phyloP scores from a whole-genome alignment of 1,140 invertebrate species.

The Ctenoplectra terminalis region DNA sequence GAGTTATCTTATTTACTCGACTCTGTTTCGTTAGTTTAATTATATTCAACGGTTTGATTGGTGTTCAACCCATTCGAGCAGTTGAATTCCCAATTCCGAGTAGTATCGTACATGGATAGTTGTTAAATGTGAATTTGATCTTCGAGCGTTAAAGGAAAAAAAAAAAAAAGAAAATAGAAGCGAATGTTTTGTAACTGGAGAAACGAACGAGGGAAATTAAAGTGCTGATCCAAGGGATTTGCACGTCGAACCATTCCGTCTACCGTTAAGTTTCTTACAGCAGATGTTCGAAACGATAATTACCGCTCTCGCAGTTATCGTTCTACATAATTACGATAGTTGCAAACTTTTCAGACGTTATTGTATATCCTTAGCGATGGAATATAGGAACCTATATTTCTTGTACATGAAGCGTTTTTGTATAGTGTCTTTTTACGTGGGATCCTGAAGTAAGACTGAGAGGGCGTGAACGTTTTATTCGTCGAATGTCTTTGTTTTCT shows the following conservation, averaged over 20 bases:
- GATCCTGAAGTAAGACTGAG: background rate
- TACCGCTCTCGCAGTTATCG: slow-evolving; percentile 16
- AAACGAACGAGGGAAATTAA: background rate
- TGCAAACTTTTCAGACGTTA: slow-evolving; percentile 5
- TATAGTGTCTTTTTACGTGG: slow-evolving; percentile 20
- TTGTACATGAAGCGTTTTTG: background rate
- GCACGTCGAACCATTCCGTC: slow-evolving; percentile 15
- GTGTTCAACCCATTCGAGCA: background rate
- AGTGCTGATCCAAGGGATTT: background rate
- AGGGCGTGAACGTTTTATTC: background rate
- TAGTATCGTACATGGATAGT: background rate
- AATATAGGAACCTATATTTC: slow-evolving; percentile 22
- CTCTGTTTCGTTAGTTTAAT: background rate
- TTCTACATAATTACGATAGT: slow-evolving; percentile 15
- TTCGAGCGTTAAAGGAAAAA: background rate
- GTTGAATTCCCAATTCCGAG: background rate
- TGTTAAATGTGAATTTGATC: background rate
- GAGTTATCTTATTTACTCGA: background rate
- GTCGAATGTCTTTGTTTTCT: too few relatives aligned
- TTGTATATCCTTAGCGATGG: background rate
- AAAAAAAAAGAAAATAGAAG: too few relatives aligned
- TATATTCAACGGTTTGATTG: background rate
- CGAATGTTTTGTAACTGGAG: background rate
- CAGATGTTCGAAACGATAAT: slow-evolving; percentile 39
- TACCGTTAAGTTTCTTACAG: slow-evolving; percentile 15